These are phyloP conservation scores for Drosophila kikkawai DNA, from an alignment of 1,140 invertebrate genomes.

Conservation along the genomic window DNA sequence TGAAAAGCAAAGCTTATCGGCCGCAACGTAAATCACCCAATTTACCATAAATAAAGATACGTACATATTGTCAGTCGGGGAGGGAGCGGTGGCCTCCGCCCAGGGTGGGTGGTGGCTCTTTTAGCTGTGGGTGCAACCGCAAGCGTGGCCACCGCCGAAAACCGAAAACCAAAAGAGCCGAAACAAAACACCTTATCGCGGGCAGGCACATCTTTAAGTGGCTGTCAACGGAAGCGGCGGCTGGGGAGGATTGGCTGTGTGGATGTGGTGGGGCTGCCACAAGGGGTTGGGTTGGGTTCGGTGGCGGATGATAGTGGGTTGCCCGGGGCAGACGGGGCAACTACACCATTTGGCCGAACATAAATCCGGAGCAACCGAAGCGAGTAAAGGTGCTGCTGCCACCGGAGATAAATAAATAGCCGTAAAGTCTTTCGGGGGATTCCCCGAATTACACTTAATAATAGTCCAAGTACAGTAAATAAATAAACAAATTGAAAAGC, in stretches of 20 bases:
- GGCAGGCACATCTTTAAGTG: constrained; percentile 79
- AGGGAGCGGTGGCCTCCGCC: not conserved
- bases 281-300: not conserved
- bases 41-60: constrained; percentile 84
- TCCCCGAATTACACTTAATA: constrained; percentile 24
- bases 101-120: not conserved
- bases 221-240: constrained; percentile 69
- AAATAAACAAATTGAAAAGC: constrained; percentile 26
- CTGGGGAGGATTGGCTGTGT: constrained; percentile 2
- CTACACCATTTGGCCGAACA: constrained; percentile 57
- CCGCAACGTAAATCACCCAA: constrained; percentile 83
- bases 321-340: constrained; percentile 12
- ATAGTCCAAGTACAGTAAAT: constrained; percentile 8
- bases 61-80: constrained; percentile 75
- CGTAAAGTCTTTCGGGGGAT: constrained; percentile 23
- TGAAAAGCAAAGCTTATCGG: constrained; percentile 83
- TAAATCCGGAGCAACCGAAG: constrained; percentile 51
- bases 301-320: constrained; percentile 15
- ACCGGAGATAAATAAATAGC: constrained; percentile 46
- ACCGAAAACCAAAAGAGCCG: constrained; percentile 42
- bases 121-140: constrained; percentile 12
- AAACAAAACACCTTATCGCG: constrained; percentile 82
- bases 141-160: constrained; percentile 46
- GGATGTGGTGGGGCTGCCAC: constrained; percentile 7
- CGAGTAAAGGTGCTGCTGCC: constrained; percentile 40